Evolutionary conservation across 2,888 invertebrate genomes (phyloP).

Genomic region (Drosophila rubida): DNA sequence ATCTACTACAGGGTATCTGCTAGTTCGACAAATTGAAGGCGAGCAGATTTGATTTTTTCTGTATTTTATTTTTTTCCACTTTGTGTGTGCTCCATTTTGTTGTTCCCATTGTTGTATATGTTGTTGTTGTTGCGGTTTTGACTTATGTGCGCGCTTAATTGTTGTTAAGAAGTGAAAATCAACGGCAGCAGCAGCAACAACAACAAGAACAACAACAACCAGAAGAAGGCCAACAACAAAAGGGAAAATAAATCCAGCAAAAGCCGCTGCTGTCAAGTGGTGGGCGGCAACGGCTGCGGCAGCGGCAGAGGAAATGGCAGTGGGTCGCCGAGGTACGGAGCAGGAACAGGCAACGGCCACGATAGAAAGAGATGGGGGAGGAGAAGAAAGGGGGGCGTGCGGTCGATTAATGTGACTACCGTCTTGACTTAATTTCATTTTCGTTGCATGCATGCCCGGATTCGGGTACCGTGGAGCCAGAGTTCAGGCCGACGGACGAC

Average conservation of each 20-base stretch:
- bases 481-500: constrained; percentile 39
- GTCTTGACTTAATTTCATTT: constrained; percentile 80
- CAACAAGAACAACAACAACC: constrained; percentile 8
- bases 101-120: constrained; percentile 59
- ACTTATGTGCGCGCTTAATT: constrained; percentile 79
- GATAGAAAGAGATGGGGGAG: not conserved
- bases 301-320: constrained; percentile 45
- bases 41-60: constrained; percentile 11
- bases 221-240: constrained; percentile 29
- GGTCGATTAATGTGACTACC: constrained; percentile 78
- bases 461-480: constrained; percentile 45
- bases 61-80: constrained; percentile 38
- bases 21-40: constrained; percentile 8
- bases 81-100: constrained; percentile 74
- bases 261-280: constrained; percentile 68
- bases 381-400: constrained; percentile 28
- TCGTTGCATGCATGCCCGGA: constrained; percentile 72
- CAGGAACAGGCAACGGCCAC: not conserved
- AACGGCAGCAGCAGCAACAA: constrained; percentile 52
- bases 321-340: constrained; percentile 13
- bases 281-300: constrained; percentile 42
- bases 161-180: constrained; percentile 81
- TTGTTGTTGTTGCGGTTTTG: constrained; percentile 76
- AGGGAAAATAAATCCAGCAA: constrained; percentile 71
- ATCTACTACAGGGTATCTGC: not conserved